Evolutionary conservation across 2,888 invertebrate species (phyloP).

Genomic region (Chorisops tibialis): DNA sequence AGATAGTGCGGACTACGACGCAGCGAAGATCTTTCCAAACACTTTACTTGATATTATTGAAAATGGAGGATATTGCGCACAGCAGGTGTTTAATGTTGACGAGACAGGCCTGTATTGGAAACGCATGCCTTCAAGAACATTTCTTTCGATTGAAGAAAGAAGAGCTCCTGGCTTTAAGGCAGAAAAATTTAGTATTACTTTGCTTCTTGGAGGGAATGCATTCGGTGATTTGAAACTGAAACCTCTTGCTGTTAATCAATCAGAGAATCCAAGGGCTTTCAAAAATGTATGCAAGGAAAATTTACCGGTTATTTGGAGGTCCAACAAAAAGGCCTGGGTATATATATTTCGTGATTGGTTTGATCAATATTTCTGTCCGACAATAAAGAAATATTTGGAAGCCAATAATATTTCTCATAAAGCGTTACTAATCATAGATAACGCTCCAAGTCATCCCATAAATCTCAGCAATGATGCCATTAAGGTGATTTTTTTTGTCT

Average conservation of each 20-base stretch:
- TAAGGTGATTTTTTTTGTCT: neutral
- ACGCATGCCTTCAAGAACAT: no score
- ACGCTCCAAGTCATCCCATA: conserved; percentile 6
- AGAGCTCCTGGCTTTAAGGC: no score
- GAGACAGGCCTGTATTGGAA: no score
- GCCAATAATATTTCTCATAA: neutral
- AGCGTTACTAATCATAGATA: conserved; percentile 4
- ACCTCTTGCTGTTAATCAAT: conserved; percentile 41
- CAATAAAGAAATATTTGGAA: neutral
- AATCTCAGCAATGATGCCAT: conserved; percentile 10
- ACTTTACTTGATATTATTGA: no score
- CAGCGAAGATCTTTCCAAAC: no score
- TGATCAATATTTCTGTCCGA: conserved; percentile 9
- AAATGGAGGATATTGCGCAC: no score
- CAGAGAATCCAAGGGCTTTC: conserved; percentile 40
- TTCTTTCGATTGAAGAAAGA: no score
- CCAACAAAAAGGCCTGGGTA: conserved; percentile 38
- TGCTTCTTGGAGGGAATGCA: conserved; percentile 41
- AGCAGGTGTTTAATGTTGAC: no score
- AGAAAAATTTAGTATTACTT: no score
- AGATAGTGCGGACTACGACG: no score
- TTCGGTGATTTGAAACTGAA: conserved; percentile 40
- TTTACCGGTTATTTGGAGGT: conserved; percentile 39
- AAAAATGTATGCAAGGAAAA: conserved; percentile 37
- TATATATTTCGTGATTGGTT: conserved; percentile 37